Evolutionary conservation across 2,888 invertebrate species (phyloP).

Genomic region (Scaptomyza tumidula): DNA sequence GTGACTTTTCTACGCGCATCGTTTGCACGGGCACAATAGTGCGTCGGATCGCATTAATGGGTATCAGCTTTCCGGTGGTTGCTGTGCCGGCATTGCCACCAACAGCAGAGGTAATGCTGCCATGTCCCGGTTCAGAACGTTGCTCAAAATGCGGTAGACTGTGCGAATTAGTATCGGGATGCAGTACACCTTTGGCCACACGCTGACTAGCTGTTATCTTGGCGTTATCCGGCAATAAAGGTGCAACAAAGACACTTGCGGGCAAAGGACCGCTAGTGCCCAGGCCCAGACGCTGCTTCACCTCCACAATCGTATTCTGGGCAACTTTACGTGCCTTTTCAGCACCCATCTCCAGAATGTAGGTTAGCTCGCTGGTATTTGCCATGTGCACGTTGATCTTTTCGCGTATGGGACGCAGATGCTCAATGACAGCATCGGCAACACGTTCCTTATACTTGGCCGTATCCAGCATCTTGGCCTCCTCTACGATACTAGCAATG

Average conservation of each 20-base stretch:
- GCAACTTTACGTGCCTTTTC: constrained; percentile 88
- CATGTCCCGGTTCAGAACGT: constrained; percentile 34
- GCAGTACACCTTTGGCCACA: constrained; percentile 37
- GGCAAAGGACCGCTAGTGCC: constrained; percentile 59
- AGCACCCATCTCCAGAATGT: constrained; percentile 87
- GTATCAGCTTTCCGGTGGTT: constrained; percentile 7
- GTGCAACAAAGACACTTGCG: constrained; percentile 46
- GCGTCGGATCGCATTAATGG: constrained; percentile 13
- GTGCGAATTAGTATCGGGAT: constrained; percentile 42
- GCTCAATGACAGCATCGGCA: constrained; percentile 89
- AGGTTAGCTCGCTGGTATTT: constrained; percentile 87
- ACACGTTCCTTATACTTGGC: constrained; percentile 90
- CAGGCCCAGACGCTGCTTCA: constrained; percentile 87
- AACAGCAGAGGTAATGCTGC: background rate
- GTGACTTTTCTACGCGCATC: constrained; percentile 70
- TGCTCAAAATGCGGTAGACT: constrained; percentile 31
- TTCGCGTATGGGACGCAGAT: constrained; percentile 89
- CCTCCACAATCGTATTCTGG: constrained; percentile 87
- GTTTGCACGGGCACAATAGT: constrained; percentile 68
- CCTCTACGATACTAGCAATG: constrained; percentile 89
- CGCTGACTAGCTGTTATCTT: constrained; percentile 57
- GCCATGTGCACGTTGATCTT: constrained; percentile 86
- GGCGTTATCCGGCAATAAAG: constrained; percentile 44
- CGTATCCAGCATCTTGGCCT: constrained; percentile 89
- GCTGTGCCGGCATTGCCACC: constrained; percentile 44